phyloP scores from a whole-genome alignment of 2,888 invertebrate species.

The Tupiocoris notatus region DNA sequence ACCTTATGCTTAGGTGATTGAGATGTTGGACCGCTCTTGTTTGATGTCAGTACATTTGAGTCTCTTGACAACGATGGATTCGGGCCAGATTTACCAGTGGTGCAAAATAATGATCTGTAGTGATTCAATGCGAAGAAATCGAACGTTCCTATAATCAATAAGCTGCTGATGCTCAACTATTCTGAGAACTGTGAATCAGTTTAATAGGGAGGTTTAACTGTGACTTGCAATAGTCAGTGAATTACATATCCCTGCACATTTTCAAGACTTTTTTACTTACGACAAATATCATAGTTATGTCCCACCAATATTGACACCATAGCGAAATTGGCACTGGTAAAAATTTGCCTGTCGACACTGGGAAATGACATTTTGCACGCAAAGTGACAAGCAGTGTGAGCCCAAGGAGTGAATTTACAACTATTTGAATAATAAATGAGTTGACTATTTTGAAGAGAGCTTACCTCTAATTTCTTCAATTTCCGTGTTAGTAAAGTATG shows the following conservation, averaged over 20 bases:
- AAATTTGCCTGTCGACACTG: no score
- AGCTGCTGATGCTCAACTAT: neutral
- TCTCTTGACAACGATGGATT: constrained; percentile 43
- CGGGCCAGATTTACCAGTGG: constrained; percentile 33
- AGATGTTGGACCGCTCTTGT: constrained; percentile 43
- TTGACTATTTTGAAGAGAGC: no score
- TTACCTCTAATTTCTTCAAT: constrained; percentile 49
- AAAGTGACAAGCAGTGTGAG: no score
- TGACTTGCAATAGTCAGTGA: no score
- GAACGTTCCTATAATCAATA: constrained; percentile 36
- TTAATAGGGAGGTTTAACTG: no score
- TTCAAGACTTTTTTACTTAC: neutral
- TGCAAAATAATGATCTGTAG: constrained; percentile 46
- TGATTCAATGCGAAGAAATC: constrained; percentile 50
- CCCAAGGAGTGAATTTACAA: neutral
- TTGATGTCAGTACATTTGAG: constrained; percentile 22
- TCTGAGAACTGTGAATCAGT: no score
- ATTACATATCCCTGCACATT: neutral
- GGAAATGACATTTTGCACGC: no score
- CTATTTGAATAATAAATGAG: neutral
- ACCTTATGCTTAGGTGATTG: constrained; percentile 46
- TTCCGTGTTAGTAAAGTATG: constrained; percentile 51
- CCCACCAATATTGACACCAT: no score
- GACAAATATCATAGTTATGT: no score
- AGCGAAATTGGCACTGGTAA: no score